These are phyloP conservation scores for Palaemon carinicauda DNA, from an alignment of 1,140 invertebrate genomes.

Conservation along the genomic window DNA sequence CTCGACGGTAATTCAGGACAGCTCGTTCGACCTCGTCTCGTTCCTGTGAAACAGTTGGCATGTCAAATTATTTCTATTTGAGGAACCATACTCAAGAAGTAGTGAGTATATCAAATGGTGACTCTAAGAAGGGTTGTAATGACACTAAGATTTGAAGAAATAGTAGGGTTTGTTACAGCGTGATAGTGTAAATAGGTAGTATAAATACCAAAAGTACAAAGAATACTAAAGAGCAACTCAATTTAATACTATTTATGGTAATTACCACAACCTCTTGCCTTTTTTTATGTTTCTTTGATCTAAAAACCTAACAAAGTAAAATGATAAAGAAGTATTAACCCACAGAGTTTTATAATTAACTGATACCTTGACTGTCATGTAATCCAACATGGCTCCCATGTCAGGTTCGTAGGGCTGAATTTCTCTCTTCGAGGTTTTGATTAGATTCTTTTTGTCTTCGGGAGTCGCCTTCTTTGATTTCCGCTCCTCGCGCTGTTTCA, in stretches of 20 bases:
- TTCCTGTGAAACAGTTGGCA: constrained; percentile 8
- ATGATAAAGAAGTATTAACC: not conserved
- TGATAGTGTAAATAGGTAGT: too few relatives aligned
- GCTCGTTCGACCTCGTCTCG: constrained; percentile 33
- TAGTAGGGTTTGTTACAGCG: too few relatives aligned
- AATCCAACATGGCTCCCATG: not conserved
- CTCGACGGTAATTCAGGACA: constrained; percentile 26
- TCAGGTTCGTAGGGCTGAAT: constrained; percentile 27
- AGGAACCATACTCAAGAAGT: too few relatives aligned
- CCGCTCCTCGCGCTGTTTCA: constrained; percentile 27
- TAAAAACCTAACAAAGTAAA: not conserved
- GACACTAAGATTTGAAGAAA: too few relatives aligned
- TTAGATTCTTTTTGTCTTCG: not conserved
- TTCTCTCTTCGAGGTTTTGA: constrained; percentile 27
- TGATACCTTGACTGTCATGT: constrained; percentile 18
- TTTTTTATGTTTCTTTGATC: not conserved
- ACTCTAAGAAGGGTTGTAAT: too few relatives aligned
- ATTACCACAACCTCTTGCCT: not conserved
- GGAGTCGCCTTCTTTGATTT: not conserved
- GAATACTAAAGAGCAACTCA: not conserved
- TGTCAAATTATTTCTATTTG: not conserved
- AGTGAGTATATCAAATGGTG: not conserved
- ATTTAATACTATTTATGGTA: not conserved
- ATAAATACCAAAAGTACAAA: too few relatives aligned
- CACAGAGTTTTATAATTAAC: too few relatives aligned